phyloP scores from a whole-genome alignment of 2,888 invertebrate species.

The Frankliniella fusca region DNA sequence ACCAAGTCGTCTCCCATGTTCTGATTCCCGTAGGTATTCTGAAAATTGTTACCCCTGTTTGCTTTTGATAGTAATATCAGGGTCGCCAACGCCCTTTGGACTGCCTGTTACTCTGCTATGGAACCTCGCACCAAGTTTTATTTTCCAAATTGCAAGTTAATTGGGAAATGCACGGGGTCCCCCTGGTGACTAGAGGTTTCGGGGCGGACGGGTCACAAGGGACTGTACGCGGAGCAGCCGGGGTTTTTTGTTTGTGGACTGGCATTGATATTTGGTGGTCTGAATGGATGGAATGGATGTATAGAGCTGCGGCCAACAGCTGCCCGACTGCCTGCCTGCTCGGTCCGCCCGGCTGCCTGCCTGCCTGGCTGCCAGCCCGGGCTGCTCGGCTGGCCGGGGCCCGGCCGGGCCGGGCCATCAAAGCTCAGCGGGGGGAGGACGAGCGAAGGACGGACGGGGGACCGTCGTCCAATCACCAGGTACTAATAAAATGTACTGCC shows the following conservation, averaged over 20 bases:
- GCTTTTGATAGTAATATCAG: too few relatives aligned
- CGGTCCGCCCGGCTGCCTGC: not conserved
- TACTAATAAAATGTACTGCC: not conserved
- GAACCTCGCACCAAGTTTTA: too few relatives aligned
- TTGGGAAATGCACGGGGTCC: too few relatives aligned
- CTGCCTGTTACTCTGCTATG: too few relatives aligned
- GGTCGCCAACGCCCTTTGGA: too few relatives aligned
- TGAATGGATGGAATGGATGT: constrained; percentile 8
- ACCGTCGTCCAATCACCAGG: not conserved
- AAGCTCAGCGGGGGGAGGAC: not conserved
- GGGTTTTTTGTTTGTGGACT: not conserved
- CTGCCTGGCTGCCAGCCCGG: not conserved
- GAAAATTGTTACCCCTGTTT: too few relatives aligned
- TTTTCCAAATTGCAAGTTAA: too few relatives aligned
- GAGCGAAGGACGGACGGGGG: not conserved
- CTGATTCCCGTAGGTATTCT: too few relatives aligned
- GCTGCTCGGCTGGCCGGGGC: not conserved
- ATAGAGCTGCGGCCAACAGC: constrained; percentile 7
- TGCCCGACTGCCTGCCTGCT: not conserved
- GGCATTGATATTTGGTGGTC: constrained; percentile 5
- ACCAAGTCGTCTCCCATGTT: too few relatives aligned
- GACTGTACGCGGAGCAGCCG: not conserved
- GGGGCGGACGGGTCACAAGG: too few relatives aligned
- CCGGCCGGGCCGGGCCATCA: not conserved
- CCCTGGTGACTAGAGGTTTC: too few relatives aligned